Base-by-base conservation (phyloP, 2,113 vertebrate genomes). In the Rostratula benghalensis region DNA sequence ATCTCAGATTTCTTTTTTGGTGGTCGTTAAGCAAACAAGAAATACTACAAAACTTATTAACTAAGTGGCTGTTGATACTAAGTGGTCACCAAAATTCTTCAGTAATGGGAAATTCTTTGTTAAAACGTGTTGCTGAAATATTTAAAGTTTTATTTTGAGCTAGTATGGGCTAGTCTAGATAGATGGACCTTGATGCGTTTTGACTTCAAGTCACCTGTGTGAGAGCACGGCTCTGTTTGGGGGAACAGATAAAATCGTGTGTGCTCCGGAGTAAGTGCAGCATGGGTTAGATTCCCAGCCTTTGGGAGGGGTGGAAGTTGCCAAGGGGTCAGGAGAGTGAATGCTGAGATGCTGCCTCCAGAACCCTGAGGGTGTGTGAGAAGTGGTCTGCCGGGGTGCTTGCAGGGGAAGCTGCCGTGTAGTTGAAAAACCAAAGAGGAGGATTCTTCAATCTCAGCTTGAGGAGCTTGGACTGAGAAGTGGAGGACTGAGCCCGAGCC, bases 281-380 rank as follows among this genome's bases (percentile, higher is more conserved):
- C 31, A 27, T 56, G 27, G n/a, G 64, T 69, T 20, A 8, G 11
- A 10, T 53, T 73, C 54, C 43, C 37, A 70, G 31, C 46, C 17
- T 57, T 65, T 56, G 35, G 73, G 25, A 75, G 70, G 12, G 31
- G n/a, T 10, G 9, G 53, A 39, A 20, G 9, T 15, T 35, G 61
- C 33, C 35, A 25, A 64, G 68, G 28, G n/a, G 10, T 37, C 5
- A 6, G 68, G 54, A 64, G 27, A 59, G 53, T 18, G 21, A 41
- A 37, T 1, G 7, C 56, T 56, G 46, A 35, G 76, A 31, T 0
- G 1, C 53, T 0, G 0, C 53, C 60, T 87, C 18, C 60, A 3
- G 48, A 84, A 8, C 13, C 1, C 0, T 8, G 27, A 5, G 9
- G 33, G 48, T 0, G 1, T 54, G 35, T 33, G 16, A 54, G 48